Base-by-base conservation (phyloP, 1,140 invertebrate genomes). In the Centruroides vittatus region DNA sequence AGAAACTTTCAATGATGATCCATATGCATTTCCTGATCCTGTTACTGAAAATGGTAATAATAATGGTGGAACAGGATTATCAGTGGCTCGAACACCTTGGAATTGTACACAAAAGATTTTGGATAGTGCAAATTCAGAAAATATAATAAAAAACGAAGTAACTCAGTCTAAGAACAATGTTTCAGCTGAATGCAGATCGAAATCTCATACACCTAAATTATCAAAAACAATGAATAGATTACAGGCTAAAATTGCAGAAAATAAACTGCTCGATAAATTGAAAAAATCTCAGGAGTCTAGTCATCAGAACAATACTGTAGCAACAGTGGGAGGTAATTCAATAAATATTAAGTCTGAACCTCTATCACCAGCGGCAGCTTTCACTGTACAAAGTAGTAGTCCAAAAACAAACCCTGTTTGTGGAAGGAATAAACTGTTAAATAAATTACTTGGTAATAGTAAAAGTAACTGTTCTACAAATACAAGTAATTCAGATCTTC, bases 1-100 rank as follows among this genome's bases (percentile, higher is more conserved):
- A 57, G 61, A 63, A 57, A 61, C 56, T 51, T 56, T 63, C 35
- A 70, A 71, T 59, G 73, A 75, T 66, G 80, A 82, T 73, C 80
- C 80, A 1, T 81, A 82, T 66, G 76, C 81, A 47, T 82, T 82
- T 68, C 76, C 78, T 64, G 80, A 80, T 64, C 73, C 76, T 5
- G 75, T 76, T 58, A 72, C 75, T 12, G 68, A 69, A 55, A 69
- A 69, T 61, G 70, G 69, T 23, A 71, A 70, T 65, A 67, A 70
- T 48, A 35, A 35, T 23, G 57, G 59, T 51, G 57, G 55, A 56
- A 60, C 63, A 35, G 58, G 54, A 53, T 60, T 58, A 13, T 55
- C 62, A 10, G 57, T 63, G 52, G 47, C 60, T 13, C 36, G 58
- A 54, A 63, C 41, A 60, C 58, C 54, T 47, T 63, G 62, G 62